Evolutionary conservation across 2,113 vertebrate species (phyloP).

Genomic region (Sphaerodactylus townsendi): DNA sequence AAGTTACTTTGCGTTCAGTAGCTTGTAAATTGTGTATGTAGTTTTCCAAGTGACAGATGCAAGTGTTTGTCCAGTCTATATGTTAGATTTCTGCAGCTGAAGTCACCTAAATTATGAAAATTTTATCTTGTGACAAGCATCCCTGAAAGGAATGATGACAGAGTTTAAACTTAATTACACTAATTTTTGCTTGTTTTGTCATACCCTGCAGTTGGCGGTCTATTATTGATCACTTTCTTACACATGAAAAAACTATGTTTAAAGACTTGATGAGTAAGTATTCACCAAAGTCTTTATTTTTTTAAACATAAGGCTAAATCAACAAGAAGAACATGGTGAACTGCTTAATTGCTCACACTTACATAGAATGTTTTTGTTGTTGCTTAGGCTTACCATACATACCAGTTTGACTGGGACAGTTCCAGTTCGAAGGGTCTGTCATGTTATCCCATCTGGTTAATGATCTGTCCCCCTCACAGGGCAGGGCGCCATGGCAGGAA

Average conservation of each 20-base stretch:
- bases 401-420: too few relatives aligned
- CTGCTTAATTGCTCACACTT: neutral
- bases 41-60: neutral
- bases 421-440: too few relatives aligned
- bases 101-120: neutral
- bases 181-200: slow-evolving; percentile 9
- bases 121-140: neutral
- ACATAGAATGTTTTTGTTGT: neutral
- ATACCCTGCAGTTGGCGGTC: slow-evolving; percentile 85
- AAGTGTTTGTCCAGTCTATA: neutral
- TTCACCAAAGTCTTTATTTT: too few relatives aligned
- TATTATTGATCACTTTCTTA: slow-evolving; percentile 94
- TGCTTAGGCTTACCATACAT: too few relatives aligned
- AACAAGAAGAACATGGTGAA: neutral
- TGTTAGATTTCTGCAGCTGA: neutral
- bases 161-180: slow-evolving; percentile 7
- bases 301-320: neutral
- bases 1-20: too few relatives aligned
- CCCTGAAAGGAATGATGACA: neutral
- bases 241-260: slow-evolving; percentile 98
- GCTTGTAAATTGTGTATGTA: neutral
- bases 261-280: slow-evolving; percentile 98
- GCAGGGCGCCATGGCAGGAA: too few relatives aligned
- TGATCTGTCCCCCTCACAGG: too few relatives aligned
- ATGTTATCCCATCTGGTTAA: too few relatives aligned